Evolutionary conservation across 2,113 vertebrate genomes (phyloP), one percentile per base, ranked within the genome.

Genomic region (Paratilapia polleni): DNA sequence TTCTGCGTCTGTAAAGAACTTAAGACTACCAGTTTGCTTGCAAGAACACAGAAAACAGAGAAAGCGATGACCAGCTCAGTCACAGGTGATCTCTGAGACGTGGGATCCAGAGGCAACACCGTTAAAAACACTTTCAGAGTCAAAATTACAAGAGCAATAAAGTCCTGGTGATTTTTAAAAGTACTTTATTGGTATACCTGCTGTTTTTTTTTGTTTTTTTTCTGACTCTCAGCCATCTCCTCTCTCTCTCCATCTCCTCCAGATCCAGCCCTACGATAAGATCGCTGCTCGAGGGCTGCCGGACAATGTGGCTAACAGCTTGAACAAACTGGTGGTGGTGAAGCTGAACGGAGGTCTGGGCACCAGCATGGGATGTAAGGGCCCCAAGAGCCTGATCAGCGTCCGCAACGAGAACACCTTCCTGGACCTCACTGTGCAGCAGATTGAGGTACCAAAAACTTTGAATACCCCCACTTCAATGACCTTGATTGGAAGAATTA

Each of bases 351-450:
- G 98, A 0, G 98, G 98, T 56, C 90, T 99, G 94, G 98, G 98
- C 74, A 99, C 98, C 74, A 99, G 98, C 94, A 99, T 99, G 98
- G 98, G 98, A 2, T 99, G 98, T 47, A 99, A 99, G 85, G 98
- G 98, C 68, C 98, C 98, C 5, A 99, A 99, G 94, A 99, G 98
- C 88, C 96, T 99, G 56, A 99, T 99, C 12, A 98, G 98, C 8
- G 98, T 99, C 83, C 96, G 98, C 66, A 99, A 97, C 0, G 98
- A 99, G 93, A 99, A 99, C 91, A 99, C 98, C 77, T 99, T 99
- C 95, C 94, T 99, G 96, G 98, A 99, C 92, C 96, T 99, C 86
- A 99, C 98, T 0, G 98, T 99, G 90, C 97, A 98, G 92, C 98
- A 99, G 96, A 99, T 99, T 4, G 98, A 99, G 97, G 98, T 99